phyloP scores from a whole-genome alignment of 2,113 vertebrate species.

The Corvus hawaiiensis region DNA sequence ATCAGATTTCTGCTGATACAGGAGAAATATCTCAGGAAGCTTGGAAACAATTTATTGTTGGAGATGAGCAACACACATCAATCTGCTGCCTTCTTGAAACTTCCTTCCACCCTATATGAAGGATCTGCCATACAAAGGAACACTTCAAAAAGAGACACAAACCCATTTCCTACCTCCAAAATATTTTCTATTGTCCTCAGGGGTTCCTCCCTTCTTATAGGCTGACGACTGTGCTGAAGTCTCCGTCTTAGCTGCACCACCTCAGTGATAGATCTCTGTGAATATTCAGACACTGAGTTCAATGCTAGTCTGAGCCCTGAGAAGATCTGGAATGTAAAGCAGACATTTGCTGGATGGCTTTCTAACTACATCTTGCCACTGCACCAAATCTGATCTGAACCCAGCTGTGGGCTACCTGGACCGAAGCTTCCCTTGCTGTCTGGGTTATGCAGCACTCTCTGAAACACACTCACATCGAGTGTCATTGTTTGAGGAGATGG shows the following conservation, averaged over 20 bases:
- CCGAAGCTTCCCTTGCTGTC: neutral
- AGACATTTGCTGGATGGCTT: neutral
- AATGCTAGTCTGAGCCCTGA: neutral
- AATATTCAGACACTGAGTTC: neutral
- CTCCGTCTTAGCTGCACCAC: neutral
- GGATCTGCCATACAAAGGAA: neutral
- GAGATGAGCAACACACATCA: neutral
- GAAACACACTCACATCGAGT: neutral
- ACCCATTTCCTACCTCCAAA: neutral
- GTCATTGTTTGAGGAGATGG: neutral
- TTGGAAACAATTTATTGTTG: neutral
- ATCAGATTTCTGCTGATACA: neutral
- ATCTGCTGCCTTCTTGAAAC: neutral
- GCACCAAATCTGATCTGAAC: neutral
- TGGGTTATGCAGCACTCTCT: neutral
- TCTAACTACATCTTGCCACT: neutral
- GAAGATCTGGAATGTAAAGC: neutral
- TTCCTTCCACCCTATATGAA: neutral
- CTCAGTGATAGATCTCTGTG: neutral
- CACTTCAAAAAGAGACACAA: neutral
- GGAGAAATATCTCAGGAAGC: neutral
- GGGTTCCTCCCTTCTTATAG: neutral
- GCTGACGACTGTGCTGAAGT: neutral
- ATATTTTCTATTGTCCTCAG: neutral
- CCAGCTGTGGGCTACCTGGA: neutral